Percentiles rank a stretch among this genome's conserved stretches.
phyloP scores from a whole-genome alignment of 2,797 vertebrate genomes.

The Thalassophryne amazonica region DNA sequence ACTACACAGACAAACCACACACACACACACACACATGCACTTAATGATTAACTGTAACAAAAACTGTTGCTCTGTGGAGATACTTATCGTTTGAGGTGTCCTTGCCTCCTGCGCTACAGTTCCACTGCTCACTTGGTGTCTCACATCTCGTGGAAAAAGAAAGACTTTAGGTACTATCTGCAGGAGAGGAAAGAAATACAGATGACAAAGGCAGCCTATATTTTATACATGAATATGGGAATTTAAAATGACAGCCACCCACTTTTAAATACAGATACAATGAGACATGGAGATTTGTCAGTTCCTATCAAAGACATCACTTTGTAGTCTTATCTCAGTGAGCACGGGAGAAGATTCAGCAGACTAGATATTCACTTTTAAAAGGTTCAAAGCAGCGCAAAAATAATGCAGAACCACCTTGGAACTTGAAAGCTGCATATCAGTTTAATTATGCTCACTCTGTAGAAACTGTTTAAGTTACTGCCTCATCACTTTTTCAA shows the following conservation, averaged over 20 bases:
- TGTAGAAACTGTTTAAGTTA: constrained; percentile 8
- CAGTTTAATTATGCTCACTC: constrained; percentile 15
- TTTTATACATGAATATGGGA: constrained; percentile 34
- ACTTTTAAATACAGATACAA: constrained; percentile 27
- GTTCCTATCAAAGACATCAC: constrained; percentile 30
- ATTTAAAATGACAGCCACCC: constrained; percentile 33
- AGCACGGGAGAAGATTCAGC: constrained; percentile 21
- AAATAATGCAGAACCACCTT: constrained; percentile 38
- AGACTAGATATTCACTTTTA: constrained; percentile 32
- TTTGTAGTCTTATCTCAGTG: constrained; percentile 22
- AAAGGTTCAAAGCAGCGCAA: constrained; percentile 25
- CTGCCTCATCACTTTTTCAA: constrained; percentile 16
- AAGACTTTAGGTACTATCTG: constrained; percentile 19
- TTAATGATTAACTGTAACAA: constrained; percentile 61
- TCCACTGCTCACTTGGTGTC: constrained; percentile 3
- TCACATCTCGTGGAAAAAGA: constrained; percentile 24
- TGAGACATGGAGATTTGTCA: constrained; percentile 19
- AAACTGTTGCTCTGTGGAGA: constrained; percentile 58
- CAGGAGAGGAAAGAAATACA: constrained; percentile 7
- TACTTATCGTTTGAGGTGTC: constrained; percentile 66
- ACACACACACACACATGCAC: constrained; percentile 3
- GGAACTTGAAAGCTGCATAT: constrained; percentile 35
- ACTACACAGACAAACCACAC: constrained; percentile 41
- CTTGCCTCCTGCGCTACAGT: constrained; percentile 53
- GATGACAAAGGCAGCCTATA: constrained; percentile 17